These are phyloP conservation scores for Drosophila longiperda DNA, from an alignment of 2,888 invertebrate species.

Conservation along the genomic window DNA sequence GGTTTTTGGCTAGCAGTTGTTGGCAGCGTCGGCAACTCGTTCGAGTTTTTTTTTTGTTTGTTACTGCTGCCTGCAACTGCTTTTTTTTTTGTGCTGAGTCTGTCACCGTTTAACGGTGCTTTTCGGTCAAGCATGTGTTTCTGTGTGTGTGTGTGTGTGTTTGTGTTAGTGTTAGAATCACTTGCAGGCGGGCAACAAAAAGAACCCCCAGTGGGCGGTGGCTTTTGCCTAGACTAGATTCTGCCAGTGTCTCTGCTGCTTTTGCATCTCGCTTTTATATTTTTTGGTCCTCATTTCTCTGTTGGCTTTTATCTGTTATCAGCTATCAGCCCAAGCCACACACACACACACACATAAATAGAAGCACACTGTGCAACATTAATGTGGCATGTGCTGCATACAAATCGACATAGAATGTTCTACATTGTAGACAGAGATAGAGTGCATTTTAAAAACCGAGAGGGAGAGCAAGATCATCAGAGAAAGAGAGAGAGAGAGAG, in stretches of 20 bases:
- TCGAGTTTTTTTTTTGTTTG: conserved; percentile 44
- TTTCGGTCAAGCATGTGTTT: conserved; percentile 51
- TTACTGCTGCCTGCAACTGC: conserved; percentile 42
- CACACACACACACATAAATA: conserved; percentile 9
- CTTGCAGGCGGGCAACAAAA: conserved; percentile 50
- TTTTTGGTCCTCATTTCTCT: conserved; percentile 27
- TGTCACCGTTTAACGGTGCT: conserved; percentile 73
- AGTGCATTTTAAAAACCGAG: background rate
- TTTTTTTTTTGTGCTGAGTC: conserved; percentile 63
- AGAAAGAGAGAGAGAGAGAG: conserved; percentile 1
- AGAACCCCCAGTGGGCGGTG: conserved; percentile 52
- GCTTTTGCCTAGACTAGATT: conserved; percentile 39
- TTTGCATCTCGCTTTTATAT: conserved; percentile 8
- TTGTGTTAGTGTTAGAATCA: conserved; percentile 28
- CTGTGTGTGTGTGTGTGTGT: conserved; percentile 16
- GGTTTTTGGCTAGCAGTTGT: conserved; percentile 55
- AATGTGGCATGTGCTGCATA: conserved; percentile 47
- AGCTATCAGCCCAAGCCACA: conserved; percentile 61
- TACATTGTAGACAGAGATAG: background rate
- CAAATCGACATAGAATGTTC: conserved; percentile 28
- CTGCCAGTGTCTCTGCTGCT: conserved; percentile 2
- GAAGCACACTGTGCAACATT: conserved; percentile 41
- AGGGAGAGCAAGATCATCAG: background rate
- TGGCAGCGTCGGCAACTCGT: conserved; percentile 49
- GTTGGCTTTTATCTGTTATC: conserved; percentile 56